Conservation (phyloP, 2,113 vertebrate genomes). For the Protobothrops mucrosquamatus region DNA sequence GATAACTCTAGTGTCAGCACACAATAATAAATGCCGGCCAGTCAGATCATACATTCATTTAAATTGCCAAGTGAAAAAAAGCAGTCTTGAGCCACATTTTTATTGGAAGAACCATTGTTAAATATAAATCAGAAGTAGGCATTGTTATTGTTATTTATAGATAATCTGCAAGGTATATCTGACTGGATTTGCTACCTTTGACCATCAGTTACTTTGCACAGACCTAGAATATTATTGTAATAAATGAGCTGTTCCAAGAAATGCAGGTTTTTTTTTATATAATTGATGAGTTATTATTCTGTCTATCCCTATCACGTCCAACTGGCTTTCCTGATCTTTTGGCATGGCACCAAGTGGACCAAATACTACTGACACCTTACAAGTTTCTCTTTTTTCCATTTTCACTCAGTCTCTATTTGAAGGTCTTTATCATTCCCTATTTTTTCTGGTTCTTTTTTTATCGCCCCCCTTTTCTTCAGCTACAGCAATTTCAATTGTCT, state of each 20-base stretch:
- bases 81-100: neutral
- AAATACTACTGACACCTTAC: neutral
- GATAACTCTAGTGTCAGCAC: neutral
- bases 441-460: neutral
- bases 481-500: neutral
- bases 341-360: neutral
- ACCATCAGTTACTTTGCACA: neutral
- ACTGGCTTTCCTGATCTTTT: neutral
- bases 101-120: neutral
- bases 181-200: neutral
- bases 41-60: neutral
- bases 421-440: neutral
- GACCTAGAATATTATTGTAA: neutral
- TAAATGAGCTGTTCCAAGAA: neutral
- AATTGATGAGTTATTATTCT: neutral
- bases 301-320: neutral
- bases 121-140: neutral
- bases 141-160: neutral
- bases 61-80: neutral
- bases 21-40: neutral
- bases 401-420: neutral
- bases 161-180: neutral
- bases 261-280: neutral
- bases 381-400: neutral
- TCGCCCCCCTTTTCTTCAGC: neutral